Evolutionary conservation across 2,113 vertebrate species (phyloP).

Genomic region (Canis aureus): DNA sequence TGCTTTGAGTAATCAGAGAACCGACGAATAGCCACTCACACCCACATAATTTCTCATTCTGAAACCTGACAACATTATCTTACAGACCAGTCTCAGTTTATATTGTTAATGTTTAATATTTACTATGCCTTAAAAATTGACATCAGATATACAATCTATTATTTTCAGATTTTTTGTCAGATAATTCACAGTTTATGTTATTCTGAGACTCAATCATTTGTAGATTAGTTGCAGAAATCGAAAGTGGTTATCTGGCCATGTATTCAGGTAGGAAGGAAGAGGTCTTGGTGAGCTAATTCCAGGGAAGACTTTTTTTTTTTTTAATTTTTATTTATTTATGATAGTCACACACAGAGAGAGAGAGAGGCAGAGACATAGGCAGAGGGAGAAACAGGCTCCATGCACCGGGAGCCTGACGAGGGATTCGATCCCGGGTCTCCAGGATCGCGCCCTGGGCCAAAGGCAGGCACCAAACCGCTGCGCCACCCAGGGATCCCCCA

Average conservation of each 20-base stretch:
- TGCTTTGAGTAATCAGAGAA: neutral
- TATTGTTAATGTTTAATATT: constrained; percentile 42
- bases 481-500: neutral
- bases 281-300: neutral
- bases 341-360: no score
- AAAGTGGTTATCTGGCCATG: neutral
- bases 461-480: no score
- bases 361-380: no score
- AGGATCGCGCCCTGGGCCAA: no score
- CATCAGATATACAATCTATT: neutral
- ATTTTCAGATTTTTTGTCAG: constrained; percentile 1
- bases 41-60: neutral
- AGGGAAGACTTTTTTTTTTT: neutral
- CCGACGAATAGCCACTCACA: neutral
- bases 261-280: neutral
- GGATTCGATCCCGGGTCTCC: no score
- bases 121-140: neutral
- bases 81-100: neutral
- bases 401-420: no score
- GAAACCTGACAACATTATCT: neutral
- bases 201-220: neutral
- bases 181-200: neutral
- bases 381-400: no score
- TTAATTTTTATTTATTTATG: neutral
- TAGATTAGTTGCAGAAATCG: neutral